A percentile compares a stretch with the other conserved stretches of the same genome.
Conservation (phyloP, 2,113 vertebrate genomes). For the Nipponia nippon region DNA sequence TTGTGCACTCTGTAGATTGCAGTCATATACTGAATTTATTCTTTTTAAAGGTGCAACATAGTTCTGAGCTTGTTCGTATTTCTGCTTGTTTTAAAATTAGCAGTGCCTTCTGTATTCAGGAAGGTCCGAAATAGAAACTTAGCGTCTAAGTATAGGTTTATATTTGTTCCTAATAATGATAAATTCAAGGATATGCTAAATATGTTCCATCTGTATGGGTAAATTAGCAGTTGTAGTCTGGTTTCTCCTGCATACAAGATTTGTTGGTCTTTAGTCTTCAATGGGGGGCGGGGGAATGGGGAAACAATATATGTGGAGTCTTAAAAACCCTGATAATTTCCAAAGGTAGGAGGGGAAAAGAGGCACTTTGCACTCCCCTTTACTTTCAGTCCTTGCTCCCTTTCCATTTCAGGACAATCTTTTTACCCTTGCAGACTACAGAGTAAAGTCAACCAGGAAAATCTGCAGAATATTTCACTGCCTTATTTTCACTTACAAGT, state of each 20-base stretch:
- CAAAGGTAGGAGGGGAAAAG: not conserved
- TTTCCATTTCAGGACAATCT: not conserved
- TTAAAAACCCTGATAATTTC: not conserved
- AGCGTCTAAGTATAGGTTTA: not conserved
- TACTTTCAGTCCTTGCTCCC: not conserved
- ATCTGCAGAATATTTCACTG: not conserved
- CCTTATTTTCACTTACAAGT: not conserved
- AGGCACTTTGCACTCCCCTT: not conserved
- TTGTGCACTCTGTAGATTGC: not conserved
- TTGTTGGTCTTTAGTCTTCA: not conserved
- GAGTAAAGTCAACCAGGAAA: not conserved
- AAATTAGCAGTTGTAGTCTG: not conserved
- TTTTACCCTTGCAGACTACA: not conserved
- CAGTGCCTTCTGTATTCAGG: not conserved
- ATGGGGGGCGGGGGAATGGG: not conserved
- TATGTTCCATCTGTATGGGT: not conserved
- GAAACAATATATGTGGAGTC: not conserved
- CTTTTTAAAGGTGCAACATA: not conserved
- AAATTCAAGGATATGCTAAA: not conserved
- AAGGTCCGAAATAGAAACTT: slow-evolving; percentile 3
- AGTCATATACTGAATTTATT: not conserved
- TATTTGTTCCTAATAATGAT: not conserved
- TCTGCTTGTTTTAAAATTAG: slow-evolving; percentile 26
- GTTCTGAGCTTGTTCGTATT: not conserved
- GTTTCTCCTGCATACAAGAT: not conserved